Conservation (phyloP, 2,888 invertebrate genomes). For the Leistus spinibarbis region DNA sequence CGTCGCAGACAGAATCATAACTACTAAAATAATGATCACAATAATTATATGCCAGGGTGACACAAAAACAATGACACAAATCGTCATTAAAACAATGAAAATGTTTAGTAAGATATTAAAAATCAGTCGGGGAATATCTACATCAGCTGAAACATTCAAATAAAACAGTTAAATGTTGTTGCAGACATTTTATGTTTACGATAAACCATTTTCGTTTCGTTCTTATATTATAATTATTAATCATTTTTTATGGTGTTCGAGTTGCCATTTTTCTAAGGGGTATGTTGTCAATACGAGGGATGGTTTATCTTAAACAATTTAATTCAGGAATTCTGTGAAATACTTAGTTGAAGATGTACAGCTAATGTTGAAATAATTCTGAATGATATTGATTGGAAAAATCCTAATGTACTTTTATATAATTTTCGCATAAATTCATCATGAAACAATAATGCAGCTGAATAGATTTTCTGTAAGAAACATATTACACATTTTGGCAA, state of each 20-base stretch:
- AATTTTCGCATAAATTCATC: slow-evolving; percentile 28
- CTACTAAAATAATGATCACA: not conserved
- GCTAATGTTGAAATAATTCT: slow-evolving; percentile 24
- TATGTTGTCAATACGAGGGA: too few species aligned
- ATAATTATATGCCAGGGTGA: slow-evolving; percentile 18
- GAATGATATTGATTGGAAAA: slow-evolving; percentile 23
- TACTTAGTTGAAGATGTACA: slow-evolving; percentile 27
- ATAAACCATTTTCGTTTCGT: too few species aligned
- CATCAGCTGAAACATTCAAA: slow-evolving; percentile 32
- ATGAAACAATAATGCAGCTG: slow-evolving; percentile 13
- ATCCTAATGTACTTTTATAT: slow-evolving; percentile 24
- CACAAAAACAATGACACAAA: slow-evolving; percentile 16
- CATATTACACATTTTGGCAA: too few species aligned
- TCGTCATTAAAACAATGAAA: slow-evolving; percentile 17
- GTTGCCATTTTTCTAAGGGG: too few species aligned
- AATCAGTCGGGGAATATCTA: slow-evolving; percentile 26
- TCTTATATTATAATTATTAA: too few species aligned
- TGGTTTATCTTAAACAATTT: too few species aligned
- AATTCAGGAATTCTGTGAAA: too few species aligned
- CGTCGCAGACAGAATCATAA: slow-evolving; percentile 9
- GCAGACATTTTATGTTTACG: too few species aligned
- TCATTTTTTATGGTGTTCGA: too few species aligned
- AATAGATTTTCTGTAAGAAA: slow-evolving; percentile 28
- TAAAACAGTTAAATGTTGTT: too few species aligned
- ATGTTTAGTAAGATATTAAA: slow-evolving; percentile 19